These are phyloP conservation scores for Phalacrocorax brasilianus DNA, from an alignment of 2,113 vertebrate genomes.

Conservation along the genomic window DNA sequence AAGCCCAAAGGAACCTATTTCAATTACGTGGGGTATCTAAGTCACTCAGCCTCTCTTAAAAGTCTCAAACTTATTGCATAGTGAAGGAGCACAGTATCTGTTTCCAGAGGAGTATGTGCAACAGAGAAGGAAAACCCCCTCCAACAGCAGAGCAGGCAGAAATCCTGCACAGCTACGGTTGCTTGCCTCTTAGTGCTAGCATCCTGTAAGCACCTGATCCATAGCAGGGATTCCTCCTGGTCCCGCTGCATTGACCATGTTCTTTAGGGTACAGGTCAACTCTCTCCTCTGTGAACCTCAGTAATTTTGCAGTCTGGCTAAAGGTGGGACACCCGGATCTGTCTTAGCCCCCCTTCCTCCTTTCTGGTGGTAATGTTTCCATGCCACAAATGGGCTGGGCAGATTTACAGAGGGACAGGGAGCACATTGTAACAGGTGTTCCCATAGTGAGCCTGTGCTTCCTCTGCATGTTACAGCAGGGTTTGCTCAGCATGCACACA, in stretches of 20 bases:
- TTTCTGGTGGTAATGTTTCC: neutral
- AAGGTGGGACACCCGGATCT: neutral
- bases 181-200: neutral
- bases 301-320: neutral
- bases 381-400: neutral
- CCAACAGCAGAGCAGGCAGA: neutral
- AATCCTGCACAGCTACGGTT: neutral
- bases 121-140: neutral
- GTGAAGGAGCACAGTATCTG: neutral
- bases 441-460: neutral
- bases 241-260: accelerated
- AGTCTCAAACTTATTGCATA: neutral
- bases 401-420: neutral
- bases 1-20: neutral
- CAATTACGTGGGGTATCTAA: accelerated
- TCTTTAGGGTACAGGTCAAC: neutral
- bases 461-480: neutral
- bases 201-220: neutral
- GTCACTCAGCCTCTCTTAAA: neutral
- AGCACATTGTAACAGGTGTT: neutral
- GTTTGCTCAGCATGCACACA: neutral
- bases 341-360: neutral
- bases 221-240: neutral
- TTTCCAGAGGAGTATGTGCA: neutral
- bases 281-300: neutral